These are phyloP conservation scores for Phymastichus coffea DNA, from an alignment of 1,140 invertebrate genomes.

Conservation along the genomic window DNA sequence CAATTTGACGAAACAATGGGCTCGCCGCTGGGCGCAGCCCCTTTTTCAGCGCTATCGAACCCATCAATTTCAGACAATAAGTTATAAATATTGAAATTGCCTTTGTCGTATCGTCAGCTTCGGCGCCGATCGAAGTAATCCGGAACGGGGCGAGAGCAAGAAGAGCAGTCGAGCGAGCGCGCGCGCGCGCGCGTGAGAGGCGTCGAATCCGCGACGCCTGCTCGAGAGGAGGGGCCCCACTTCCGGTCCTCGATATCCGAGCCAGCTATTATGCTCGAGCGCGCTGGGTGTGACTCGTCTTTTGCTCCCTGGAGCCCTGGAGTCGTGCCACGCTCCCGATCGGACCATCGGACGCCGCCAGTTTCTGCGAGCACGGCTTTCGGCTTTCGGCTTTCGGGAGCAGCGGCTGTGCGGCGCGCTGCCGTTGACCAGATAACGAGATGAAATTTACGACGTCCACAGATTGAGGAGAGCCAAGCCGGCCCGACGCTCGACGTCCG, in stretches of 20 bases:
- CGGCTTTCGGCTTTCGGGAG: too few relatives aligned
- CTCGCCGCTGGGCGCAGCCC: too few relatives aligned
- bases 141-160: too few relatives aligned
- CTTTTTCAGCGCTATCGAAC: conserved; percentile 36
- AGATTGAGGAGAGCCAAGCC: conserved; percentile 41
- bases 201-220: not conserved
- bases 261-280: conserved; percentile 43
- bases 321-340: too few relatives aligned
- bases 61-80: conserved; percentile 49
- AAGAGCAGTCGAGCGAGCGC: too few relatives aligned
- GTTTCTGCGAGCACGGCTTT: conserved; percentile 34
- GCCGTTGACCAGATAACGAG: conserved; percentile 58
- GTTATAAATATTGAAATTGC: conserved; percentile 53
- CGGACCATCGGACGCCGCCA: conserved; percentile 30
- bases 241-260: conserved; percentile 41
- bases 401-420: conserved; percentile 33
- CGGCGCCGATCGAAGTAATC: not conserved
- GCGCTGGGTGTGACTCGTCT: conserved; percentile 44
- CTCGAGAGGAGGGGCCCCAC: conserved; percentile 34
- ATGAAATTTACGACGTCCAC: conserved; percentile 56
- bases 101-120: not conserved
- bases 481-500: too few relatives aligned
- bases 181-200: too few relatives aligned
- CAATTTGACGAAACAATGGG: too few relatives aligned
- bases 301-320: too few relatives aligned